These are phyloP conservation scores for Drosophila athabasca DNA, from an alignment of 1,140 invertebrate genomes.

Conservation along the genomic window DNA sequence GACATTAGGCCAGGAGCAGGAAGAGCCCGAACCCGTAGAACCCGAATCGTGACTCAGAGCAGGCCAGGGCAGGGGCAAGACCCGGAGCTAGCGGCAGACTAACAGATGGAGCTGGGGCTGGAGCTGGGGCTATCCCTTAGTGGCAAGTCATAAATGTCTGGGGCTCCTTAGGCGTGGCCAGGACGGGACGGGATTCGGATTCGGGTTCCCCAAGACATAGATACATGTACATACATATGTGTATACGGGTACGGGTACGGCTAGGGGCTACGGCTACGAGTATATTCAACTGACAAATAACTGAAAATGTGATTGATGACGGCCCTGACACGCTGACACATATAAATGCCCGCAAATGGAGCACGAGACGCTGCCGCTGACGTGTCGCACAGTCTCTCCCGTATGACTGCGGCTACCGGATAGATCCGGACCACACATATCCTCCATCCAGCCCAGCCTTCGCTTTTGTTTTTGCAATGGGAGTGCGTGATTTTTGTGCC, in stretches of 20 bases:
- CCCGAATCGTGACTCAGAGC: too few species aligned
- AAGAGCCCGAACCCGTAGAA: too few species aligned
- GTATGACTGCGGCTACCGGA: neutral
- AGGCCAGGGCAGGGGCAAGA: too few species aligned
- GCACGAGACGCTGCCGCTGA: slow-evolving; percentile 67
- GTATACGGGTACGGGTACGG: neutral
- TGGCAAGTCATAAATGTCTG: slow-evolving; percentile 74
- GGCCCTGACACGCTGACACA: slow-evolving; percentile 75
- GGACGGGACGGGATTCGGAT: slow-evolving; percentile 16
- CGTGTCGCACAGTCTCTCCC: slow-evolving; percentile 37
- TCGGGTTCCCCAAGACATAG: slow-evolving; percentile 1
- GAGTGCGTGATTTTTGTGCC: slow-evolving; percentile 69
- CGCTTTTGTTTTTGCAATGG: slow-evolving; percentile 49
- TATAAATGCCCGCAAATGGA: slow-evolving; percentile 79
- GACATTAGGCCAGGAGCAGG: too few species aligned
- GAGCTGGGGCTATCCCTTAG: slow-evolving; percentile 39
- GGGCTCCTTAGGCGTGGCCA: slow-evolving; percentile 24
- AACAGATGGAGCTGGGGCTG: slow-evolving; percentile 14
- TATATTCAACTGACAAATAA: slow-evolving; percentile 71
- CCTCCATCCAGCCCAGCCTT: slow-evolving; percentile 1
- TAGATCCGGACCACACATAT: slow-evolving; percentile 1
- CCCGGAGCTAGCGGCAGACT: neutral
- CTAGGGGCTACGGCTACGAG: neutral
- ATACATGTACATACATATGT: neutral
- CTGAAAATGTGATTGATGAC: slow-evolving; percentile 78